Conservation (phyloP, 2,888 invertebrate genomes). For the Escarpia spicata region DNA sequence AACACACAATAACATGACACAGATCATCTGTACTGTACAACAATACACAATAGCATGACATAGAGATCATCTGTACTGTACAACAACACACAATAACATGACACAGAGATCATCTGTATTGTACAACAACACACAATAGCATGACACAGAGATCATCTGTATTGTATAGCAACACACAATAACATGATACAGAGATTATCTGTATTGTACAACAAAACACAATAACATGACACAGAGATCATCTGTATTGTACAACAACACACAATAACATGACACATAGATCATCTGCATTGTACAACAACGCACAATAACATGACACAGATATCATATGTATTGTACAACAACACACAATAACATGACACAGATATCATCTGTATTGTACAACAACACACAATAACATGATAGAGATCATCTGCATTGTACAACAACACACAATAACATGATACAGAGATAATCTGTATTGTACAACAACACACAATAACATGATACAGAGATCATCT, state of each 20-base stretch:
- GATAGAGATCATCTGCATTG: background rate
- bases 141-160: background rate
- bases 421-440: too few relatives aligned
- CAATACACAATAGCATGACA: slow-evolving; percentile 41
- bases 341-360: slow-evolving; percentile 27
- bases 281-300: background rate
- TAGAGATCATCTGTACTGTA: slow-evolving; percentile 24
- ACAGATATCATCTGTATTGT: background rate
- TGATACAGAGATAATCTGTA: too few relatives aligned
- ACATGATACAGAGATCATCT: too few relatives aligned
- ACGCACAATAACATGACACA: slow-evolving; percentile 27
- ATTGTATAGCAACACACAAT: slow-evolving; percentile 20
- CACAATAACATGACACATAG: slow-evolving; percentile 20
- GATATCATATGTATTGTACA: background rate
- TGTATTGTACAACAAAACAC: slow-evolving; percentile 25
- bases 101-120: slow-evolving; percentile 73
- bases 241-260: background rate
- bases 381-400: slow-evolving; percentile 27
- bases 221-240: background rate
- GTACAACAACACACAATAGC: slow-evolving; percentile 55
- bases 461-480: too few relatives aligned
- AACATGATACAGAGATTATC: background rate
- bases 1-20: too few relatives aligned
- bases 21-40: slow-evolving; percentile 72
- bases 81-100: background rate